Evolutionary conservation across 1,140 invertebrate species (phyloP), one percentile per base, ranked within the genome.

Genomic region (Drosophila murphyi): DNA sequence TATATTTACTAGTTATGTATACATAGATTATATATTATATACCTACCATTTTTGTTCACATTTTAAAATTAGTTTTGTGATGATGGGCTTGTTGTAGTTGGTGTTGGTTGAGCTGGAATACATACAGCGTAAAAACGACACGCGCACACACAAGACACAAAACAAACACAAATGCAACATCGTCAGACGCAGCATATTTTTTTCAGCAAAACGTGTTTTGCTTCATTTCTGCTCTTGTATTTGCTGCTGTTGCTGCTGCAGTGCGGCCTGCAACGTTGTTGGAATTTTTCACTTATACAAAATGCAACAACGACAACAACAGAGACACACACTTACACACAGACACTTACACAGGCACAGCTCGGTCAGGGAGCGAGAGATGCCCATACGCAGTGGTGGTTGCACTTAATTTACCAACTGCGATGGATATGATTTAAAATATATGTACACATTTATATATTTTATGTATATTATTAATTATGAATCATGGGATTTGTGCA

Each of bases 231-330:
- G 80, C 72, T 83, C 77, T 88, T 88, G 78, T 87, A 78, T 86
- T 87, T 68, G 74, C 43, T 20, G 20, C 20, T 77, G 76, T 87
- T 68, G 74, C 43, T 20, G 20, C 20, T 77, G 76, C 65, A 62
- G 75, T 68, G 72, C 57, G 48, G 67, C 68, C 72, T 76, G 72
- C 80, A 88, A 79, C 85, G 81, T 80, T 88, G 85, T 72, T 88
- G 83, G 83, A 88, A 89, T 88, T 88, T 86, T 88, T 89, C 77
- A 89, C 85, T 87, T 88, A 88, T 88, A 88, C 82, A 41, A 76
- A 88, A 76, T 83, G 71, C 85, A 83, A 74, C 85, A 83, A 89
- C 76, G 73, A 78, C 68, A 34, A 65, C 70, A 64, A 65, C 70
- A 64, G 51, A 73, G 35, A 67, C 65, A 65, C 68, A 67, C 50